These are phyloP conservation scores for Cephus cinctus DNA, from an alignment of 1,140 invertebrate species.

Conservation along the genomic window DNA sequence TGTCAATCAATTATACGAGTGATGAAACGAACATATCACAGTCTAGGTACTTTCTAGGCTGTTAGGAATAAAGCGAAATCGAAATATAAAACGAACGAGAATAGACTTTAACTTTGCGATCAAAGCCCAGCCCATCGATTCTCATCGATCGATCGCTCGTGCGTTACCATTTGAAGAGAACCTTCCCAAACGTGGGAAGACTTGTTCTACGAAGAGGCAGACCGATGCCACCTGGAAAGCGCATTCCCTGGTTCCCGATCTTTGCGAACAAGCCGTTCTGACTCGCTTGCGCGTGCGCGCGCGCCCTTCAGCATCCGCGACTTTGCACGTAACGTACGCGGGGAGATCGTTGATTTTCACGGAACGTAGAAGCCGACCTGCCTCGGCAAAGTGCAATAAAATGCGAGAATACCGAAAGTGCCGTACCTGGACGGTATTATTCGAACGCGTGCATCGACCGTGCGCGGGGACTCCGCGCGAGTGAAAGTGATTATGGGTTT, in stretches of 20 bases:
- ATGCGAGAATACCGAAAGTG: constrained; percentile 30
- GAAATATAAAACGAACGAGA: too few relatives aligned
- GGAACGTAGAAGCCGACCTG: not conserved
- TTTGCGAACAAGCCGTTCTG: constrained; percentile 24
- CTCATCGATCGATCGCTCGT: too few relatives aligned
- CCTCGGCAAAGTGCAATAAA: constrained; percentile 20
- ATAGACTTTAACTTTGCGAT: too few relatives aligned
- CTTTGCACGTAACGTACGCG: not conserved
- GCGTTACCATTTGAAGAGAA: too few relatives aligned
- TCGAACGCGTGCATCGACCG: constrained; percentile 3
- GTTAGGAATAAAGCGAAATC: too few relatives aligned
- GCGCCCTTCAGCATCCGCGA: not conserved
- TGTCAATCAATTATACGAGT: too few relatives aligned
- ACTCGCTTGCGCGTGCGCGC: not conserved
- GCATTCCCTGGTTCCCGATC: constrained; percentile 23
- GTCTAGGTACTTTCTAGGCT: too few relatives aligned
- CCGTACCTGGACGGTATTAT: constrained; percentile 22
- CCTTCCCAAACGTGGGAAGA: too few relatives aligned
- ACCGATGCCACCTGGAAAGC: constrained; percentile 23
- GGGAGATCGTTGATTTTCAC: not conserved
- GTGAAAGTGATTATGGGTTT: not conserved
- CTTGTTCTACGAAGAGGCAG: too few relatives aligned
- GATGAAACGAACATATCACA: too few relatives aligned
- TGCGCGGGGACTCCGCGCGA: not conserved
- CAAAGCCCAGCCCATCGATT: too few relatives aligned